phyloP scores from a whole-genome alignment of 2,113 vertebrate species.

The Ellobius talpinus region DNA sequence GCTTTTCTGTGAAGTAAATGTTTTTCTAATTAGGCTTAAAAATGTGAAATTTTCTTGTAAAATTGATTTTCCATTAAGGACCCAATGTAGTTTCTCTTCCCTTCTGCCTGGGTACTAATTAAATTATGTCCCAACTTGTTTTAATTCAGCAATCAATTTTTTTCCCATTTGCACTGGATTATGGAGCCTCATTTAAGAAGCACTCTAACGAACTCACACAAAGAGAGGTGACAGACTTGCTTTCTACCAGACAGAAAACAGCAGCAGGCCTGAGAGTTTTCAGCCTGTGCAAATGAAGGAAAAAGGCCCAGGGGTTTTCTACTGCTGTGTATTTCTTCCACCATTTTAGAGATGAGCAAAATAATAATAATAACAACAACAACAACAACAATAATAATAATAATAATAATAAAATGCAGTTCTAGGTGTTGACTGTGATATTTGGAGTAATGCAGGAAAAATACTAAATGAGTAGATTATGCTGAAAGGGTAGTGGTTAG shows the following conservation, averaged over 20 bases:
- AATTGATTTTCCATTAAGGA: slow-evolving; percentile 82
- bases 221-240: slow-evolving; percentile 57
- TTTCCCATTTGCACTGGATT: slow-evolving; percentile 67
- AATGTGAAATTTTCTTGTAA: slow-evolving; percentile 78
- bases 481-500: neutral
- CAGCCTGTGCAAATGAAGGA: neutral
- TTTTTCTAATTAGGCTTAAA: slow-evolving; percentile 79
- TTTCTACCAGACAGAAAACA: slow-evolving; percentile 47
- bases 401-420: neutral
- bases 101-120: slow-evolving; percentile 76
- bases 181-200: slow-evolving; percentile 74
- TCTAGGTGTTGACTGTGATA: neutral
- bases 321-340: neutral
- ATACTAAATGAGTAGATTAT: neutral
- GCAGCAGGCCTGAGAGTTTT: neutral
- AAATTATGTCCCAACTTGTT: slow-evolving; percentile 75
- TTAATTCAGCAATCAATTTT: slow-evolving; percentile 79
- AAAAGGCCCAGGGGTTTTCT: neutral
- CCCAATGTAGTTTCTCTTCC: slow-evolving; percentile 70
- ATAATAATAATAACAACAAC: neutral
- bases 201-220: slow-evolving; percentile 61
- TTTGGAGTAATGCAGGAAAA: neutral
- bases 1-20: slow-evolving; percentile 73
- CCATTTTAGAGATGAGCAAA: neutral
- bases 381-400: neutral